A percentile compares a stretch with the other conserved stretches of the same genome.
Conservation (phyloP, 2,888 invertebrate species). For the Aradus depressus region DNA sequence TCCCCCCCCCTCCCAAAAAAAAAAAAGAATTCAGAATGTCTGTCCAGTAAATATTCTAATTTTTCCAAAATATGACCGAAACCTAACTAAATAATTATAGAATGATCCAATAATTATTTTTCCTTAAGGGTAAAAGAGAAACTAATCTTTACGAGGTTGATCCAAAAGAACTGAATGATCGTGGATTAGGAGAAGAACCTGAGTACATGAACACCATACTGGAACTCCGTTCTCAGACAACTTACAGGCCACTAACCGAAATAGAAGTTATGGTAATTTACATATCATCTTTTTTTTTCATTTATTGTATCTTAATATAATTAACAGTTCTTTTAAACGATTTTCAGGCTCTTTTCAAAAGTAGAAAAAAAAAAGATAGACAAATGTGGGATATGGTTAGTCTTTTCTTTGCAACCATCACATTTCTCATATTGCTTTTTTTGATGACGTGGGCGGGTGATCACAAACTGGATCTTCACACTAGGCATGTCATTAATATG, state of each 20-base stretch:
- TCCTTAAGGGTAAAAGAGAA: slow-evolving; percentile 1
- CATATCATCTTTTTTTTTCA: no score
- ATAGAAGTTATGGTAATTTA: slow-evolving; percentile 11
- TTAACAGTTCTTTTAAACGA: no score
- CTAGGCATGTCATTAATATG: no score
- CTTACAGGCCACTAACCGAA: slow-evolving; percentile 3
- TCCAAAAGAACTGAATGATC: background rate
- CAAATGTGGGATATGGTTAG: slow-evolving; percentile 3
- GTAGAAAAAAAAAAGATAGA: background rate
- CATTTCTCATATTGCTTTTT: no score
- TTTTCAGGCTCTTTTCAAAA: slow-evolving; percentile 1
- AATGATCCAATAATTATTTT: background rate
- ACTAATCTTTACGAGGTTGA: background rate
- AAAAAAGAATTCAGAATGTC: no score
- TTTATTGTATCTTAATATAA: no score
- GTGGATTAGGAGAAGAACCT: background rate
- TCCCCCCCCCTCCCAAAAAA: no score
- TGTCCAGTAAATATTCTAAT: no score
- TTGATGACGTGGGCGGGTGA: no score
- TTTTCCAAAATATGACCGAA: background rate
- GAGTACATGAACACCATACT: slow-evolving; percentile 5
- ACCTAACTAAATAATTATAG: background rate
- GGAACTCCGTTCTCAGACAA: slow-evolving; percentile 3
- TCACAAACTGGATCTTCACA: no score
- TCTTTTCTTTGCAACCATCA: background rate